Evolutionary conservation across 2,113 vertebrate species (phyloP), one percentile per base, ranked within the genome.

Genomic region (Tachysurus vachellii): DNA sequence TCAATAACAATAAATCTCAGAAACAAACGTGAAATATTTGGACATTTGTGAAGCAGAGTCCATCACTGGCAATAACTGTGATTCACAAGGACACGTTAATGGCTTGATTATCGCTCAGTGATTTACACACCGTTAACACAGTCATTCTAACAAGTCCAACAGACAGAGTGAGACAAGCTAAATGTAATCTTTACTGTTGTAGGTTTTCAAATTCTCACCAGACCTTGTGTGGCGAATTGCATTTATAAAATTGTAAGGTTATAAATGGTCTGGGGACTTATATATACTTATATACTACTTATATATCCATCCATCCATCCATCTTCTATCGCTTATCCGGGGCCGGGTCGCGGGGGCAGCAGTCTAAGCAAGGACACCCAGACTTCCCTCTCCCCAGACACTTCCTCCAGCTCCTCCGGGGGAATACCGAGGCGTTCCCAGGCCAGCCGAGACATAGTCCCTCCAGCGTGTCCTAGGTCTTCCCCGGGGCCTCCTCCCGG

Each of bases 41-140:
- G 59, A 62, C 47, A 47, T 82, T 62, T 47, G 23, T 66, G 28
- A 64, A 66, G 36, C 36, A 26, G 28, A 28, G 42, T 82, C 23
- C 42, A 62, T 50, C 4, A 26, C 7, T 8, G 42, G 42, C 16
- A 77, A 50, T 77, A 62, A 85, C 26, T 73, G 23, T 66, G 16
- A 85, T 77, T 85, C 56, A 85, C 56, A 42, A 71, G 66, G 83
- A 73, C 83, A 62, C 2, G 23, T 61, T 75, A 76, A 62, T 79
- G 73, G 44, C 42, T 59, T 73, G 1, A 21, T 84, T 84, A 73
- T 84, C n/a, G 23, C 36, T 73, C 12, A 42, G 83, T 85, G 83
- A 85, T 75, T 85, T 61, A 75, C 68, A 57, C 7, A 23, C 47
- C 54, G 50, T 86, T 80, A 86, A 80, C 59, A 53, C 17, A n/a